These are phyloP conservation scores for Neria commutata DNA, from an alignment of 2,888 invertebrate species.

Conservation along the genomic window DNA sequence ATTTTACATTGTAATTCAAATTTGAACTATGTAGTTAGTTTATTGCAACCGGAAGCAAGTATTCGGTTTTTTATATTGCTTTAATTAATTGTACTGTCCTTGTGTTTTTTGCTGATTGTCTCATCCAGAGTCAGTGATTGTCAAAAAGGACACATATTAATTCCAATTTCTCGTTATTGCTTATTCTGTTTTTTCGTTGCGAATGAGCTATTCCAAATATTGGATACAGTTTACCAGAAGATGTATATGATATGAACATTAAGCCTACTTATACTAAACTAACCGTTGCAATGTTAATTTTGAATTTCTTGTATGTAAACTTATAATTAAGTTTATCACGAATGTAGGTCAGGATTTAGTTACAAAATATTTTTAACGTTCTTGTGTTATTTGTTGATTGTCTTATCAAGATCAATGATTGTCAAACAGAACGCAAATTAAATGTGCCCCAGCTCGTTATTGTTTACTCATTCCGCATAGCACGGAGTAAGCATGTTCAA, in stretches of 20 bases:
- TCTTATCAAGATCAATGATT: slow-evolving; percentile 41
- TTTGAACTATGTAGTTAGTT: neutral
- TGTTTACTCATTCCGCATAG: slow-evolving; percentile 22
- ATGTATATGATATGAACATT: neutral
- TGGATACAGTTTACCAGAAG: slow-evolving; percentile 40
- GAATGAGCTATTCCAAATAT: slow-evolving; percentile 52
- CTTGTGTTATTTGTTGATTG: slow-evolving; percentile 57
- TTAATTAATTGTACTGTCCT: slow-evolving; percentile 40
- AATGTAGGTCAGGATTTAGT: no score
- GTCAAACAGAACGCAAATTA: slow-evolving; percentile 59
- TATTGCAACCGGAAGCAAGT: neutral
- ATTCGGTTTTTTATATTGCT: neutral
- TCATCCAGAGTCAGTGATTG: slow-evolving; percentile 45
- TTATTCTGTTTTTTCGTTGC: slow-evolving; percentile 35
- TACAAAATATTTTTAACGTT: no score
- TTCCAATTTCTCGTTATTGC: slow-evolving; percentile 53
- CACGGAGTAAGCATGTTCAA: slow-evolving; percentile 32
- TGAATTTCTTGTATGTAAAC: no score
- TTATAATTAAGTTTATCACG: no score
- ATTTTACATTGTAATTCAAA: no score
- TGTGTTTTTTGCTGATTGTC: slow-evolving; percentile 55
- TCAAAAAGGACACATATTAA: slow-evolving; percentile 57
- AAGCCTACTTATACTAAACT: neutral
- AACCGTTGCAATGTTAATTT: no score
- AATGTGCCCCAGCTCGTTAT: slow-evolving; percentile 35